Conservation (phyloP, 2,113 vertebrate genomes). For the Microcebus jonahi region DNA sequence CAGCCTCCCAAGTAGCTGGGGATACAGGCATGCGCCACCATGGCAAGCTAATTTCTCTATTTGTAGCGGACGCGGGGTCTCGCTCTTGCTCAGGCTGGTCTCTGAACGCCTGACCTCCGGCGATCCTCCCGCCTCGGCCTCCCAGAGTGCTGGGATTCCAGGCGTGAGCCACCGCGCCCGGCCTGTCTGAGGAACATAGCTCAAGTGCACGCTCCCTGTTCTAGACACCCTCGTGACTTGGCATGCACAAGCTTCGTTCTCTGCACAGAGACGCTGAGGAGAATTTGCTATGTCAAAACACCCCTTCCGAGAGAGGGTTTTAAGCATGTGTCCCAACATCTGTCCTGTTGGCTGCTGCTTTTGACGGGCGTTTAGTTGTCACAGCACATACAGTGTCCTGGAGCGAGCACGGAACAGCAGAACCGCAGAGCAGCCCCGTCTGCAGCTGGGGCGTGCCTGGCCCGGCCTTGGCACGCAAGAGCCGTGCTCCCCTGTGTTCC, state of each 20-base stretch:
- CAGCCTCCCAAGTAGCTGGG: too few species aligned
- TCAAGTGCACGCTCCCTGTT: neutral
- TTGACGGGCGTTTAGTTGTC: rapidly evolving
- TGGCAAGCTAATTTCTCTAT: too few species aligned
- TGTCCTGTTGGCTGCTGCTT: rapidly evolving
- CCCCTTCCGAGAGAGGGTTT: neutral
- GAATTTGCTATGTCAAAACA: rapidly evolving
- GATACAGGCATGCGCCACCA: too few species aligned
- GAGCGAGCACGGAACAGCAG: rapidly evolving
- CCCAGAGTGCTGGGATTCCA: too few species aligned
- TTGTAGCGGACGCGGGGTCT: too few species aligned
- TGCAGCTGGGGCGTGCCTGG: rapidly evolving
- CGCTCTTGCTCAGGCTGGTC: too few species aligned
- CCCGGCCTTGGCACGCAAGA: rapidly evolving
- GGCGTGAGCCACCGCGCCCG: too few species aligned
- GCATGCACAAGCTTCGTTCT: neutral
- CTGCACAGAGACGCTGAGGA: neutral
- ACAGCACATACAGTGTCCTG: rapidly evolving
- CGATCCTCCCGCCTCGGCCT: too few species aligned
- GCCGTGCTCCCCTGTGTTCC: too few species aligned
- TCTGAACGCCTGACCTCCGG: too few species aligned
- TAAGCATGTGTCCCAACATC: neutral
- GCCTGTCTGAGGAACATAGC: too few species aligned
- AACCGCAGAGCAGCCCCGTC: rapidly evolving
- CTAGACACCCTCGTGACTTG: neutral